Evolutionary conservation across 1,140 invertebrate genomes (phyloP), one percentile per base, ranked within the genome.

Genomic region (Trachymyrmex septentrionalis): DNA sequence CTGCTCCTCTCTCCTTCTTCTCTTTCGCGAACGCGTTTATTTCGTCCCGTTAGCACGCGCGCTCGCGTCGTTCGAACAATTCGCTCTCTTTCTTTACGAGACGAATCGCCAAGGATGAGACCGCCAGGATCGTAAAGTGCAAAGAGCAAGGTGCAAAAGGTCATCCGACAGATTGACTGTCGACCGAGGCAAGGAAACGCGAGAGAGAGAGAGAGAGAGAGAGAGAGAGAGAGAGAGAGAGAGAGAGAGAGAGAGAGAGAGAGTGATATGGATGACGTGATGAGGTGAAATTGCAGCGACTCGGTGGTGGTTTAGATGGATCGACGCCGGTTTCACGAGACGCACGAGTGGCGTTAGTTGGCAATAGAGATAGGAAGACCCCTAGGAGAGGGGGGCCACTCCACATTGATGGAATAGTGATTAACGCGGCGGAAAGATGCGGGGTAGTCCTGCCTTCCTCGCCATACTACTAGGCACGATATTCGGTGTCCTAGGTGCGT

Each of bases 401-500:
- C 64, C 48, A 81, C 63, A 53, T 81, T 90, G 55, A 90, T 88
- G 89, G 88, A 72, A 88, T 59, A 59, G 85, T 50, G 5, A 59
- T 82, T n/a, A n/a, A 38, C 82, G 27, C 55, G 77, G 85, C 85
- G 72, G 50, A 88, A 91, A 86, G 85, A 95, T 95, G 95, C 95
- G 92, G 93, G 94, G 94, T 88, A 95, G 93, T 87, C 94, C 95
- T 93, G 95, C 94, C 85, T 93, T 95, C 87, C 95, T 96, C 91
- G 95, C 96, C 86, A 94, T 96, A 87, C 94, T 97, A 55, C 95
- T 97, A 89, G 96, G 96, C 92, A 96, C 96, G 91, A 96, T 96
- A 92, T 96, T 97, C 93, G 96, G 96, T 75, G 96, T 97, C 72
- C 95, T 97, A 73, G 96, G 96, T 73, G 97, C 97, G 75, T 97